Percentiles rank a stretch among this genome's conserved stretches.
These are phyloP conservation scores for Blomia tropicalis DNA, from an alignment of 2,888 invertebrate genomes.

Conservation along the genomic window DNA sequence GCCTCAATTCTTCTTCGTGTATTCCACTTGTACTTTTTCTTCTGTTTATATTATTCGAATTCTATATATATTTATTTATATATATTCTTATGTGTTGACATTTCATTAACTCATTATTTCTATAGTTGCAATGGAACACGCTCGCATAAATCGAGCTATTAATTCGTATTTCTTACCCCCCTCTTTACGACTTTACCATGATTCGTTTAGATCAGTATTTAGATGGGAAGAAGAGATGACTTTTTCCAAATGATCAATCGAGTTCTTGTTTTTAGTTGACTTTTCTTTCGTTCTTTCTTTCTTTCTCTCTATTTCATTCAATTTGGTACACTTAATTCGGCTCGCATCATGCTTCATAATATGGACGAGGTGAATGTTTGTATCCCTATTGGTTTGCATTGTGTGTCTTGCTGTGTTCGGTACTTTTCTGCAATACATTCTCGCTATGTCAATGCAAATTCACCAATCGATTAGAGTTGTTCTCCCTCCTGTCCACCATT, in stretches of 20 bases:
- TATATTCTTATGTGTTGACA: constrained; percentile 2
- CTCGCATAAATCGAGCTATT: neutral
- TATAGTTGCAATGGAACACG: neutral
- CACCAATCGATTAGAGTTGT: neutral
- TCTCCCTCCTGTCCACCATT: neutral
- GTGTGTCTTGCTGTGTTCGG: too few relatives aligned
- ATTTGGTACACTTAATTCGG: too few relatives aligned
- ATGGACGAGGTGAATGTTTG: too few relatives aligned
- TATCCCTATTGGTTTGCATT: too few relatives aligned
- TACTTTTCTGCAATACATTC: too few relatives aligned
- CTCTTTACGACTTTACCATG: constrained; percentile 7
- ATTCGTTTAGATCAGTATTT: too few relatives aligned
- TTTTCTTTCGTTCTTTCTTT: too few relatives aligned
- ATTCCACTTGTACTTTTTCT: neutral
- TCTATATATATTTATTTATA: neutral
- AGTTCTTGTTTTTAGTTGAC: too few relatives aligned
- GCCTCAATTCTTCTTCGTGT: neutral
- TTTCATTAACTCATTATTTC: constrained; percentile 16
- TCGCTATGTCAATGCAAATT: constrained; percentile 4
- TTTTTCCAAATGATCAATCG: too few relatives aligned
- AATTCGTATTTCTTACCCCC: constrained; percentile 4
- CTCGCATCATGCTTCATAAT: too few relatives aligned
- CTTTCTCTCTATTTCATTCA: too few relatives aligned
- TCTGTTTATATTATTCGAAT: neutral
- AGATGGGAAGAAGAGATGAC: too few relatives aligned